Conservation (phyloP, 2,888 invertebrate species). For the Acleris laterana region DNA sequence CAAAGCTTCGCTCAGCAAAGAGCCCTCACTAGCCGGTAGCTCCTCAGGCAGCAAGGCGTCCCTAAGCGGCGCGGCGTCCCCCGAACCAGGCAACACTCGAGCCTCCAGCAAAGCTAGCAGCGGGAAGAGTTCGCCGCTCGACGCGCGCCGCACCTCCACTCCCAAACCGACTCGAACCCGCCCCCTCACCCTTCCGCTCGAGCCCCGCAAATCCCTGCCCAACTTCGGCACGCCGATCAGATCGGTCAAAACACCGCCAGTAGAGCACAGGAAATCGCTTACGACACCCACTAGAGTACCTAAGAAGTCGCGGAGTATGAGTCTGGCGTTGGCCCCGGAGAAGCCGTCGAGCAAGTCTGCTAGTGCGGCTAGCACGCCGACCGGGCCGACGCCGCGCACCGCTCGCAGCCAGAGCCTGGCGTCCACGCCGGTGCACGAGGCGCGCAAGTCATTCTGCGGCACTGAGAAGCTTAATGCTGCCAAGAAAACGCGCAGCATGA, state of each 20-base stretch:
- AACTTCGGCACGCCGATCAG: slow-evolving; percentile 56
- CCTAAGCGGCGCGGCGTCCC: slow-evolving; percentile 59
- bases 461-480: slow-evolving; percentile 51
- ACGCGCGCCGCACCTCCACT: slow-evolving; percentile 59
- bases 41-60: slow-evolving; percentile 64
- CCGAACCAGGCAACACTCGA: slow-evolving; percentile 50
- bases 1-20: slow-evolving; percentile 52
- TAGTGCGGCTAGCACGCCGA: slow-evolving; percentile 61
- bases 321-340: slow-evolving; percentile 59
- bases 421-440: slow-evolving; percentile 64
- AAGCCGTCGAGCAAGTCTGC: slow-evolving; percentile 60
- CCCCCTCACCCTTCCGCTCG: slow-evolving; percentile 64
- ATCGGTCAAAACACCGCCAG: slow-evolving; percentile 62
- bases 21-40: slow-evolving; percentile 53
- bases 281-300: slow-evolving; percentile 55
- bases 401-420: slow-evolving; percentile 75
- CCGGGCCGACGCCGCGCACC: slow-evolving; percentile 50
- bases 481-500: slow-evolving; percentile 76
- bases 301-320: slow-evolving; percentile 78
- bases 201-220: slow-evolving; percentile 70
- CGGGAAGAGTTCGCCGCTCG: slow-evolving; percentile 55
- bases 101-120: slow-evolving; percentile 53
- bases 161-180: slow-evolving; percentile 48
- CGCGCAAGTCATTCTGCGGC: slow-evolving; percentile 54
- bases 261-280: slow-evolving; percentile 62